These are phyloP conservation scores for Menidia beryllina DNA, from an alignment of 2,113 vertebrate genomes.

Conservation along the genomic window DNA sequence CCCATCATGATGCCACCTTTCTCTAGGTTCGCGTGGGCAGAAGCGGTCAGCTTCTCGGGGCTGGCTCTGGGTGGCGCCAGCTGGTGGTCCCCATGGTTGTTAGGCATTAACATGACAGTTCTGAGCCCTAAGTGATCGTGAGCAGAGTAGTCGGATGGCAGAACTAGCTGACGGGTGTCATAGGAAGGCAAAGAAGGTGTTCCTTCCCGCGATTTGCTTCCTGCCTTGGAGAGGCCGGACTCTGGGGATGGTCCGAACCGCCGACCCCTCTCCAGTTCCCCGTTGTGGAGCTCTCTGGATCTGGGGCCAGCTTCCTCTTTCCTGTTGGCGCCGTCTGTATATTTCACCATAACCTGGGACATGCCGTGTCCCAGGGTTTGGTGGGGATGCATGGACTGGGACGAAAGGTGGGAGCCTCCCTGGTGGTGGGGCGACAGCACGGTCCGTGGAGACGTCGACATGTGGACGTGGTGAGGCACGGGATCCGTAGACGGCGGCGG, in stretches of 20 bases:
- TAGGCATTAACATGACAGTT: slow-evolving; percentile 92
- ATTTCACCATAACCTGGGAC: slow-evolving; percentile 91
- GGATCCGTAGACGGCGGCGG: slow-evolving; percentile 84
- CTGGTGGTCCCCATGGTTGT: slow-evolving; percentile 86
- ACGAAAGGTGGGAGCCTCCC: slow-evolving; percentile 76
- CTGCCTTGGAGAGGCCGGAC: slow-evolving; percentile 64
- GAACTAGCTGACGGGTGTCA: slow-evolving; percentile 89
- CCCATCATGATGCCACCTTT: slow-evolving; percentile 87
- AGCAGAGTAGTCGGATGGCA: slow-evolving; percentile 86
- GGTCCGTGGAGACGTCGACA: slow-evolving; percentile 83
- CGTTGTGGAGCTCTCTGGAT: slow-evolving; percentile 91
- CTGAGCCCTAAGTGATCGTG: slow-evolving; percentile 88
- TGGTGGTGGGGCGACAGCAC: slow-evolving; percentile 85
- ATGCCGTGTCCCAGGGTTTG: slow-evolving; percentile 87
- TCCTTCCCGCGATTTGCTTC: slow-evolving; percentile 65
- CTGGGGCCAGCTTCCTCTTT: slow-evolving; percentile 85
- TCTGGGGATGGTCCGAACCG: slow-evolving; percentile 78
- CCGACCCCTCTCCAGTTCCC: slow-evolving; percentile 89
- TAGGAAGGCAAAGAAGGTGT: slow-evolving; percentile 82
- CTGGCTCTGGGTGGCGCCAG: slow-evolving; percentile 77
- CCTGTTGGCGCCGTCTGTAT: slow-evolving; percentile 82
- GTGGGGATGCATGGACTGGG: slow-evolving; percentile 88
- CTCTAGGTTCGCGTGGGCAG: slow-evolving; percentile 80
- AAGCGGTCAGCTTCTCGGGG: slow-evolving; percentile 84
- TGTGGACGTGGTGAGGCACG: slow-evolving; percentile 82